Conservation (phyloP, 1,140 invertebrate species). For the Mamestra configurata region DNA sequence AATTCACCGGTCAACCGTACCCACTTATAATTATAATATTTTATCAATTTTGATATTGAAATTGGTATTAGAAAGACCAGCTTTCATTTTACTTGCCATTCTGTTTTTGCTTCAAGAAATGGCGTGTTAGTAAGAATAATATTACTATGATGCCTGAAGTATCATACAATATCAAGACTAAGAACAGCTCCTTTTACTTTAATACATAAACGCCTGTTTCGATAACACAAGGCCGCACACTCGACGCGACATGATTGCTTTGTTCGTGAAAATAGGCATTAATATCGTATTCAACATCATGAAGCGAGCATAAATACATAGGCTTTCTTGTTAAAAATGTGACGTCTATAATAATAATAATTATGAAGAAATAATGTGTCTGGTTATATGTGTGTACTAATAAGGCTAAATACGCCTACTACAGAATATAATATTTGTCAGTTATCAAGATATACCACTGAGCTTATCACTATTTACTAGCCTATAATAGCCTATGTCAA, state of each 20-base stretch:
- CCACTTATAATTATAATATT: not conserved
- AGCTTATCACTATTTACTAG: not conserved
- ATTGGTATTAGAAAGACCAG: conserved; percentile 54
- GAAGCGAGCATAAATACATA: not conserved
- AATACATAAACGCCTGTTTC: no score
- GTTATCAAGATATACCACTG: not conserved
- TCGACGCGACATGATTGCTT: no score
- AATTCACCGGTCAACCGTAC: not conserved
- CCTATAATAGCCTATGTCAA: not conserved
- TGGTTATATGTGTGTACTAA: not conserved
- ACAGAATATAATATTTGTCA: not conserved
- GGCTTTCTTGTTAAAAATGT: not conserved
- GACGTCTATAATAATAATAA: not conserved
- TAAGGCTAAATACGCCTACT: not conserved
- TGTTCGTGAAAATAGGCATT: not conserved
- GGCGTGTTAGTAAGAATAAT: not conserved
- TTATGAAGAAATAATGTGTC: not conserved
- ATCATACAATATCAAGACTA: conserved; percentile 7
- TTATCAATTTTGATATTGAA: not conserved
- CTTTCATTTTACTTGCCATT: conserved; percentile 32
- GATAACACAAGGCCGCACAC: no score
- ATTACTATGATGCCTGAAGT: conserved; percentile 4
- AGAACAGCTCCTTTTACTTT: not conserved
- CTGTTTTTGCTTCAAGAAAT: not conserved
- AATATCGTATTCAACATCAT: not conserved